Evolutionary conservation across 2,888 invertebrate species (phyloP), one percentile per base, ranked within the genome.

Genomic region (Agonopterix subpropinquella): DNA sequence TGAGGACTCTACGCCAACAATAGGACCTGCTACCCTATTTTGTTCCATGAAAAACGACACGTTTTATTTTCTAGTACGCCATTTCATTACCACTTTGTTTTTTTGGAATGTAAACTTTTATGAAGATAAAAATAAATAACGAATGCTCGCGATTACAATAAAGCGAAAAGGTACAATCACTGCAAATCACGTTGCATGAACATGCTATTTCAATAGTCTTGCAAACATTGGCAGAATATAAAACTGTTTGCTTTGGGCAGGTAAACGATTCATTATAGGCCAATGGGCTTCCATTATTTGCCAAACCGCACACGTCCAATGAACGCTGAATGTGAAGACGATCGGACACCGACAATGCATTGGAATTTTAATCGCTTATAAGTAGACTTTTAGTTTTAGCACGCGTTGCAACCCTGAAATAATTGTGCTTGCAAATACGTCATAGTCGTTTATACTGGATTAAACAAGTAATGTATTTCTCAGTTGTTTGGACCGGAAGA

Each of bases 11-110:
- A 28, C 5, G 28, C 5, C 58, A 59, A 81, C 76, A 81, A 81
- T 72, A 59, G 64, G 69, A 78, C 77, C 76, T 78, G 75, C 74
- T 70, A 73, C 71, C 65, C 73, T 69, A 72, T 75, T 77, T 80
- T 82, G 77, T 84, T 79, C 70, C 72, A 62, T 52, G 62, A 69
- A 73, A 64, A 68, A 72, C 62, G 58, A 52, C 57, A 61, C 62
- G 54, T 60, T 68, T 71, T 76, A 68, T 68, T 70, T 64, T 75
- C 64, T 65, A 77, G 70, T 72, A 61, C 57, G 52, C 62, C 62
- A 59, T 67, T 18, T 4, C 66, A 65, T 67, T 62, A 62, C 59
- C 61, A 61, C 70, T 46, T 39, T 37, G 36, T 36, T 15, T 36
- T 36, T 36, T 44, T n/a, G 37, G 43, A 36, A 36, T 39, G 39